A percentile compares a stretch with the other conserved stretches of the same genome.
These are phyloP conservation scores for Dasypus novemcinctus DNA, from an alignment of 2,113 vertebrate genomes.

Conservation along the genomic window DNA sequence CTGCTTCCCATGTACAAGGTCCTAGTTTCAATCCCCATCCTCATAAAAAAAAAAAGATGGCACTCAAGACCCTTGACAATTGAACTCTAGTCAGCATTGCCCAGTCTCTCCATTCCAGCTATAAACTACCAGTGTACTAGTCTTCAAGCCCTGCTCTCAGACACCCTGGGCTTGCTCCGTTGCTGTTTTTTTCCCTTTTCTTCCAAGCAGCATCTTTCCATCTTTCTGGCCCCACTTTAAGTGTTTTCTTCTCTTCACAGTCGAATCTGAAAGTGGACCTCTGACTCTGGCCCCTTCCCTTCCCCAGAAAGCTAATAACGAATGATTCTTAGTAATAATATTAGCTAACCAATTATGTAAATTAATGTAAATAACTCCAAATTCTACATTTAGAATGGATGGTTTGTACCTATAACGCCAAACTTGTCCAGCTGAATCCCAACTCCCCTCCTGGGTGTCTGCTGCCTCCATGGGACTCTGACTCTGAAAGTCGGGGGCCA, in stretches of 20 bases:
- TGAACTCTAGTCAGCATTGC: fast-evolving
- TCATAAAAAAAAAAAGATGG: neutral
- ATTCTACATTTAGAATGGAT: too few species aligned
- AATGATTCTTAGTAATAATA: too few species aligned
- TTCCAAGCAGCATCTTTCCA: fast-evolving
- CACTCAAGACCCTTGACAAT: too few species aligned
- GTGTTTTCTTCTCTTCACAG: neutral
- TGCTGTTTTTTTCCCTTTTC: neutral
- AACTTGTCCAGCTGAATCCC: fast-evolving
- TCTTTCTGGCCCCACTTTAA: fast-evolving
- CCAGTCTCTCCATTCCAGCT: fast-evolving
- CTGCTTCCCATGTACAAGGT: too few species aligned
- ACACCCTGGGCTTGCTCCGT: fast-evolving
- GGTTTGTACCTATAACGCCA: fast-evolving
- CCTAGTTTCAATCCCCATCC: too few species aligned
- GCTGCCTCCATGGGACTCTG: fast-evolving
- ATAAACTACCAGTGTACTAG: fast-evolving
- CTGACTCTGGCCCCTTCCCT: neutral
- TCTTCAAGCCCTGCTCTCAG: fast-evolving
- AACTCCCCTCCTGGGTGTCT: fast-evolving
- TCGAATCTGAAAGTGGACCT: neutral
- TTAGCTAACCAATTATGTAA: too few species aligned
- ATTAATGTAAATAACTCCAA: too few species aligned
- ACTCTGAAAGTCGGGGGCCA: fast-evolving
- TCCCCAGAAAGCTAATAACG: neutral